phyloP scores from a whole-genome alignment of 2,113 vertebrate species.

The Ellobius talpinus region DNA sequence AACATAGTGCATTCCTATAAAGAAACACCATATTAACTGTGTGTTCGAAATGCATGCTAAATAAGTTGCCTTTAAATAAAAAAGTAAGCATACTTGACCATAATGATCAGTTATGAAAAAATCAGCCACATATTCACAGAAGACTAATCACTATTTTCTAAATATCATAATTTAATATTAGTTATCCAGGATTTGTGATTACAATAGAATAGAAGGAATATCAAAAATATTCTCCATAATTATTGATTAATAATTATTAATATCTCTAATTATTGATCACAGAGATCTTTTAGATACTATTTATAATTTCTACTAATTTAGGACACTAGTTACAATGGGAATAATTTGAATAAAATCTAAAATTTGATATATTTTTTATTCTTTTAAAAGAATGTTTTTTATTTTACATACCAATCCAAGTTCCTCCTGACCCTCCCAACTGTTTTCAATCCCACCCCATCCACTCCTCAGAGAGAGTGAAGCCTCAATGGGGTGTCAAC shows the following conservation, averaged over 20 bases:
- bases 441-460: no score
- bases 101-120: neutral
- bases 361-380: neutral
- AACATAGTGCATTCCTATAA: neutral
- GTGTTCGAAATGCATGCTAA: neutral
- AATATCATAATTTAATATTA: neutral
- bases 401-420: no score
- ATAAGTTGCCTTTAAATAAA: neutral
- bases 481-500: no score
- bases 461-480: no score
- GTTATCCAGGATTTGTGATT: neutral
- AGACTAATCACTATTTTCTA: neutral
- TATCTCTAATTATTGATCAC: neutral
- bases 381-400: no score
- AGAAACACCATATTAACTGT: neutral
- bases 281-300: neutral
- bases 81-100: neutral
- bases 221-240: neutral
- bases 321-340: neutral
- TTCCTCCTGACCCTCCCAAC: no score
- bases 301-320: neutral
- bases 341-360: neutral
- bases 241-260: no score
- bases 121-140: neutral
- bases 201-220: neutral